phyloP scores from a whole-genome alignment of 1,140 invertebrate species.

The Trinorchestia longiramus region DNA sequence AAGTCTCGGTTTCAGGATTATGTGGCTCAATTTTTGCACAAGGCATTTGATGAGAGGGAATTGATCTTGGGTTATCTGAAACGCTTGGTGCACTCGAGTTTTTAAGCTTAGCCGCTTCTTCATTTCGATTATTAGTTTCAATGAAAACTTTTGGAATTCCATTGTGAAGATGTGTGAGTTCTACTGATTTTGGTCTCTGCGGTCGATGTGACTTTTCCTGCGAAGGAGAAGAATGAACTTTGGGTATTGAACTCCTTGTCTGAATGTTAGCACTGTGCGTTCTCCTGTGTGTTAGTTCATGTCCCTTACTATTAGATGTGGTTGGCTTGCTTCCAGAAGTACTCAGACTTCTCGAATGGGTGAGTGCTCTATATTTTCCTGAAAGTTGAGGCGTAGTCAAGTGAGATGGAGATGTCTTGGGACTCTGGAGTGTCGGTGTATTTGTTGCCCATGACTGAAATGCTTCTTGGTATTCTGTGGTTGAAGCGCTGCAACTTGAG shows the following conservation, averaged over 20 bases:
- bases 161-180: not conserved
- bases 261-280: slow-evolving; percentile 7
- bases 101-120: not conserved
- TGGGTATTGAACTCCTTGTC: not conserved
- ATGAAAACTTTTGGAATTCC: not conserved
- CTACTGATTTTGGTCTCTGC: not conserved
- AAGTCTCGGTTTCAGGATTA: not conserved
- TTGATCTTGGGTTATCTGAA: not conserved
- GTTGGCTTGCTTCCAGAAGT: not conserved
- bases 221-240: not conserved
- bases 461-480: slow-evolving; percentile 61
- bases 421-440: slow-evolving; percentile 7
- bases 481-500: slow-evolving; percentile 60
- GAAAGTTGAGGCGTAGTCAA: not conserved
- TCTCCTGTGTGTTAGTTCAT: not conserved
- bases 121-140: not conserved
- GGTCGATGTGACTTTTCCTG: not conserved
- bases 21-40: not conserved
- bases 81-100: not conserved
- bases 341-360: slow-evolving; percentile 10
- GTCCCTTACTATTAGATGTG: not conserved
- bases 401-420: not conserved
- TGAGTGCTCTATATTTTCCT: slow-evolving; percentile 3
- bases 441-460: slow-evolving; percentile 58
- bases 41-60: not conserved